phyloP scores from a whole-genome alignment of 1,140 invertebrate species.

The Platyscapa corneri region DNA sequence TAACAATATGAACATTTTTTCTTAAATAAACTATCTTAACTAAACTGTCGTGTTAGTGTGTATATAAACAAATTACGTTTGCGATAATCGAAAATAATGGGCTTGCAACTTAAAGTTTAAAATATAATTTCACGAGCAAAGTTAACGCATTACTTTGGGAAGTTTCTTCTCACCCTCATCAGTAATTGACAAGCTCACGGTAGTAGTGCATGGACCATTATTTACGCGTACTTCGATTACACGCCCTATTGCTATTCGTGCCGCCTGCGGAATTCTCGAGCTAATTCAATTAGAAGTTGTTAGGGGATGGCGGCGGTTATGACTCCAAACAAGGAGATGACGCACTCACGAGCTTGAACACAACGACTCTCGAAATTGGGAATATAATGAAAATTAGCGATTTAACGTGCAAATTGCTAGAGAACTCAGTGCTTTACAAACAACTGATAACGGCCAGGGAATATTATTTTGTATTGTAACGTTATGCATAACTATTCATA shows the following conservation, averaged over 20 bases:
- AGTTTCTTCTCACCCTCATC: neutral
- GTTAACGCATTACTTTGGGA: neutral
- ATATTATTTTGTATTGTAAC: neutral
- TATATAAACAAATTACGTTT: too few relatives aligned
- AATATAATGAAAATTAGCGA: neutral
- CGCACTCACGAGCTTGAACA: neutral
- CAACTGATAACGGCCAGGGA: neutral
- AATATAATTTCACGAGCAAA: neutral
- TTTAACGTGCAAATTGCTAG: slow-evolving; percentile 15
- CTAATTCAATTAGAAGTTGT: slow-evolving; percentile 15
- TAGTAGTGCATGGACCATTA: neutral
- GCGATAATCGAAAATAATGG: too few relatives aligned
- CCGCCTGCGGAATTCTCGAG: neutral
- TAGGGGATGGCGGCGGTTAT: neutral
- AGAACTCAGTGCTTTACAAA: neutral
- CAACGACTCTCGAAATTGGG: neutral
- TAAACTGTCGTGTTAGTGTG: too few relatives aligned
- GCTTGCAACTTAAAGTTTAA: neutral
- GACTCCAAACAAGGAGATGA: neutral
- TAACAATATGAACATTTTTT: too few relatives aligned
- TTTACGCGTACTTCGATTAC: neutral
- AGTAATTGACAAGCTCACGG: neutral
- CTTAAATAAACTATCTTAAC: too few relatives aligned
- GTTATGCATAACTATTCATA: neutral
- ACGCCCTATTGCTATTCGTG: slow-evolving; percentile 5